Conservation (phyloP, 2,797 vertebrate genomes). For the Sebastes melanostomus region DNA sequence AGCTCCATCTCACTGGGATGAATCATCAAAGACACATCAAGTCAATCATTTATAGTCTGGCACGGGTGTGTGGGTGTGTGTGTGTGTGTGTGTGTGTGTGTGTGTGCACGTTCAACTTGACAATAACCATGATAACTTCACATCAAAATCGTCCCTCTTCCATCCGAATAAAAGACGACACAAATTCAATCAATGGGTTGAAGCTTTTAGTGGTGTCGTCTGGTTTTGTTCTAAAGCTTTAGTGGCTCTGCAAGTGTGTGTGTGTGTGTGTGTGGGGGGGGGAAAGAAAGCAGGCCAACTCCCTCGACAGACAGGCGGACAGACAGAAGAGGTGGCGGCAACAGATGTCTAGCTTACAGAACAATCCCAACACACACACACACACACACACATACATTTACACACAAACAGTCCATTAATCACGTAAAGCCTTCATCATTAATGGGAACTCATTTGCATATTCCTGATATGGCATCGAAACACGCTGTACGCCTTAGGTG, state of each 20-base stretch:
- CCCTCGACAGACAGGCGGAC: constrained; percentile 6
- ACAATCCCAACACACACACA: not conserved
- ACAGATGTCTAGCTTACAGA: constrained; percentile 52
- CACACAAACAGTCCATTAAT: constrained; percentile 27
- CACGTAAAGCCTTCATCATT: constrained; percentile 22
- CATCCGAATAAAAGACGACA: constrained; percentile 22
- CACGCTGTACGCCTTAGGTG: not conserved
- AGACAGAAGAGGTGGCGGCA: constrained; percentile 23
- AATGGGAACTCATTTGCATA: constrained; percentile 30
- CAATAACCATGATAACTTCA: constrained; percentile 18
- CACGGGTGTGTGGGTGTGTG: not conserved
- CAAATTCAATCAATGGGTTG: constrained; percentile 1
- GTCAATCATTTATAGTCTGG: constrained; percentile 61
- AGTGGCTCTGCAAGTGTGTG: not conserved
- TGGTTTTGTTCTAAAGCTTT: constrained; percentile 9
- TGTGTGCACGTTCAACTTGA: not conserved
- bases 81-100: not conserved
- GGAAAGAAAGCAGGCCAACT: constrained; percentile 31
- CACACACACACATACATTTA: not conserved
- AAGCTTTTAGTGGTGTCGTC: not conserved
- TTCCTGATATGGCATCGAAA: not conserved
- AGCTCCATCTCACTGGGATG: constrained; percentile 52
- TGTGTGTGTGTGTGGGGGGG: not conserved
- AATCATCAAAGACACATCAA: constrained; percentile 66
- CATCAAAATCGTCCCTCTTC: constrained; percentile 9